phyloP scores from a whole-genome alignment of 2,113 vertebrate genomes.

The Gobiocypris rarus region DNA sequence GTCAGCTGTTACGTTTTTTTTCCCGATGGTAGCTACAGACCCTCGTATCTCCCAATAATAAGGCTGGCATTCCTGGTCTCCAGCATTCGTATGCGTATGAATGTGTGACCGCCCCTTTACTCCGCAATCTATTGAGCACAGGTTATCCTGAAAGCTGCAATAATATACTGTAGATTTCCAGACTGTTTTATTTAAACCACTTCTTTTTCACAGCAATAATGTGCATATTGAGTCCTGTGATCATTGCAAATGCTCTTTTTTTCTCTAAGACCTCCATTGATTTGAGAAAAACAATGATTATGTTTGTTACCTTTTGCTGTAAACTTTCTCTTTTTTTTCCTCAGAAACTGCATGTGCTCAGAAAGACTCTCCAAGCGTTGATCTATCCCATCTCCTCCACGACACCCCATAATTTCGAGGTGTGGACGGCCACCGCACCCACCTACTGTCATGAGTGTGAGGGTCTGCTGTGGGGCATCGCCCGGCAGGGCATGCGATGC shows the following conservation, averaged over 20 bases:
- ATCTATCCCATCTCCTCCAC: conserved; percentile 98
- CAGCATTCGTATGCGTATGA: no score
- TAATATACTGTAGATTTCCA: background rate
- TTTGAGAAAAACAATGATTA: background rate
- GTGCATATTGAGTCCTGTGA: background rate
- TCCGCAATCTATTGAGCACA: background rate
- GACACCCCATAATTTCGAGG: conserved; percentile 95
- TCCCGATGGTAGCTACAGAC: no score
- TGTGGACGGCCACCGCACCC: conserved; percentile 97
- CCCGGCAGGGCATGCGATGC: conserved; percentile 96
- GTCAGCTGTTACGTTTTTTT: no score
- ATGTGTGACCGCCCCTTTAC: no score
- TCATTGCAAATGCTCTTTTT: background rate
- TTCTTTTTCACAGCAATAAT: background rate
- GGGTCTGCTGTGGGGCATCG: conserved; percentile 96
- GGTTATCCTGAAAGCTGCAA: background rate
- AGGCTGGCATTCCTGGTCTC: no score
- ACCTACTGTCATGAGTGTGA: conserved; percentile 98
- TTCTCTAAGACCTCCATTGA: background rate
- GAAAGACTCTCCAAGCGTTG: conserved; percentile 94
- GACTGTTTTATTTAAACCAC: background rate
- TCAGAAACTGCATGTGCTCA: conserved; percentile 96
- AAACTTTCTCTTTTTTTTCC: conserved; percentile 18
- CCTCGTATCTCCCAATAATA: no score
- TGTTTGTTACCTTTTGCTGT: conserved; percentile 15